phyloP scores from a whole-genome alignment of 1,140 invertebrate species.

The Zaprionus camerounensis region DNA sequence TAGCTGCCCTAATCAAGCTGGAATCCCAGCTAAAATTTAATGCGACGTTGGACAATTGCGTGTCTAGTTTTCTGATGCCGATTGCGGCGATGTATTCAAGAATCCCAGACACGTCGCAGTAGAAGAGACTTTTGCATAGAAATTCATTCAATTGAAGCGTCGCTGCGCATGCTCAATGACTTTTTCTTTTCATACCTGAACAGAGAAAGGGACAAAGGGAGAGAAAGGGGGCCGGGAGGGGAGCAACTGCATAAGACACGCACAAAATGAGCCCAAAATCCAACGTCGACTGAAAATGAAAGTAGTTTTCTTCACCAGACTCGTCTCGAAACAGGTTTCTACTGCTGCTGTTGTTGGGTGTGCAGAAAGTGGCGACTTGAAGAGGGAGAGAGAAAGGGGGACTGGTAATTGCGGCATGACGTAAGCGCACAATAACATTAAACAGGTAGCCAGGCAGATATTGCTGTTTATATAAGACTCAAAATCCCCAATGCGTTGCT shows the following conservation, averaged over 20 bases:
- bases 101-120: constrained; percentile 52
- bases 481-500: constrained; percentile 15
- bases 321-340: constrained; percentile 66
- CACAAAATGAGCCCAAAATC: constrained; percentile 43
- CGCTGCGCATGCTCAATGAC: constrained; percentile 72
- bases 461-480: constrained; percentile 54
- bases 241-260: not conserved
- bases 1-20: constrained; percentile 15
- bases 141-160: constrained; percentile 9
- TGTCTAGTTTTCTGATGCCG: constrained; percentile 1
- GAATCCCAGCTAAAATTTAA: constrained; percentile 21
- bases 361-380: not conserved
- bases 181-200: constrained; percentile 30
- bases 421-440: constrained; percentile 52
- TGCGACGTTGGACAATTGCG: constrained; percentile 46
- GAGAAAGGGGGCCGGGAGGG: not conserved
- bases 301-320: constrained; percentile 63
- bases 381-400: not conserved
- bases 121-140: constrained; percentile 18
- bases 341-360: constrained; percentile 40
- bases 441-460: constrained; percentile 43
- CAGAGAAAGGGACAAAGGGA: not conserved
- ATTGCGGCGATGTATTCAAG: constrained; percentile 21
- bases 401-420: constrained; percentile 58
- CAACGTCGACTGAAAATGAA: constrained; percentile 66